Evolutionary conservation across 1,140 invertebrate genomes (phyloP).

Genomic region (Sycophila sp.): DNA sequence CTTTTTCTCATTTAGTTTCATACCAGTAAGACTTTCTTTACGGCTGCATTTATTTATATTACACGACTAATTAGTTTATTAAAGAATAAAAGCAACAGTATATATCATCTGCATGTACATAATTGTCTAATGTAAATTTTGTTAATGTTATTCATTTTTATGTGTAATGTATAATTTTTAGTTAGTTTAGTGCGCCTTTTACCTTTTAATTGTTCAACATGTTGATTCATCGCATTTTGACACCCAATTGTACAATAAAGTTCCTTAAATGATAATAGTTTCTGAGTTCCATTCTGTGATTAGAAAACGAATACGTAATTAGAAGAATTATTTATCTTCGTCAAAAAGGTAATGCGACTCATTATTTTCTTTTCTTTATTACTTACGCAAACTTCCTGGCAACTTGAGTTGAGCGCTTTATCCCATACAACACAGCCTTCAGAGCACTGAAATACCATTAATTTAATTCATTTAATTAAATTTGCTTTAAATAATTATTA

Average conservation of each 20-base stretch:
- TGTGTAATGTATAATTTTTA: too few species aligned
- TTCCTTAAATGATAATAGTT: conserved; percentile 73
- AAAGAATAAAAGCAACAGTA: too few species aligned
- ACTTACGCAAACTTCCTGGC: conserved; percentile 79
- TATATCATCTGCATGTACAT: conserved; percentile 23
- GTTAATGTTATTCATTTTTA: neutral
- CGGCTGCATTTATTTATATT: too few species aligned
- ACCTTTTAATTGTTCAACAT: conserved; percentile 79
- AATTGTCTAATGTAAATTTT: neutral
- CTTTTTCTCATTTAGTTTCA: too few species aligned
- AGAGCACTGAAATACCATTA: conserved; percentile 72
- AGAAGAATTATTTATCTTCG: neutral
- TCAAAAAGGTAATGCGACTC: too few species aligned
- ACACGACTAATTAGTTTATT: too few species aligned
- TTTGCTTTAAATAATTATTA: too few species aligned
- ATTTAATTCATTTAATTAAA: too few species aligned
- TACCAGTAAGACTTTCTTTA: too few species aligned
- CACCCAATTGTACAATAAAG: conserved; percentile 84
- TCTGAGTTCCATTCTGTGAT: conserved; percentile 77
- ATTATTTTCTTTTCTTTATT: conserved; percentile 11
- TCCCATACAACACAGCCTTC: conserved; percentile 77
- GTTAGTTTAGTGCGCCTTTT: too few species aligned
- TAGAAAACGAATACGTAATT: neutral
- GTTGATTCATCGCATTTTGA: conserved; percentile 78
- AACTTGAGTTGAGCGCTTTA: conserved; percentile 72